Evolutionary conservation across 2,888 invertebrate genomes (phyloP).

Genomic region (Drosophila mulleri): DNA sequence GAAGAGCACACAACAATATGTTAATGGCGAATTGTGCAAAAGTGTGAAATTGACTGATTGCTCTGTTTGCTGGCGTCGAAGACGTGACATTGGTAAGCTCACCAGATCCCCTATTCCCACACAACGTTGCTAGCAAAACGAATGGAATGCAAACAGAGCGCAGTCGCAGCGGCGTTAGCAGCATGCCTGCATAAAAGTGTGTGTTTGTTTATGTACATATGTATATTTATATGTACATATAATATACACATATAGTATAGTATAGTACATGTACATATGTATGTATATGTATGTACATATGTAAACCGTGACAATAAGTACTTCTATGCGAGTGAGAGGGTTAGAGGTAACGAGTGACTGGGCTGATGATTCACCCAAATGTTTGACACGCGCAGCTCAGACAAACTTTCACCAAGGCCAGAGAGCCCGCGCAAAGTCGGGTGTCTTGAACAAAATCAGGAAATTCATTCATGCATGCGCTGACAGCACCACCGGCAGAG

Average conservation of each 20-base stretch:
- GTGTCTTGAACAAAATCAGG: conserved; percentile 26
- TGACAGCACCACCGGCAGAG: neutral
- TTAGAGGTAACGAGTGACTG: conserved; percentile 3
- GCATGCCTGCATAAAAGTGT: neutral
- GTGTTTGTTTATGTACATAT: too few species aligned
- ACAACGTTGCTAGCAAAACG: neutral
- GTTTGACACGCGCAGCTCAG: neutral
- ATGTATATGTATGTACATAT: neutral
- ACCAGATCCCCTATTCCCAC: neutral
- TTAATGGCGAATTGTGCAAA: conserved; percentile 30
- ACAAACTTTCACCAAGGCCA: conserved; percentile 53
- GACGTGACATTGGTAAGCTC: conserved; percentile 29
- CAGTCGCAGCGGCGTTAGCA: conserved; percentile 13
- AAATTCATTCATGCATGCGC: conserved; percentile 51
- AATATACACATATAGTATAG: too few species aligned
- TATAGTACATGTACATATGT: neutral
- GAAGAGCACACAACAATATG: conserved; percentile 21
- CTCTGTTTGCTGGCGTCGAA: neutral
- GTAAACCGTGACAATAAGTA: conserved; percentile 7
- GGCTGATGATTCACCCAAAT: conserved; percentile 51
- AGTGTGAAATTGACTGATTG: conserved; percentile 33
- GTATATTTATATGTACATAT: neutral
- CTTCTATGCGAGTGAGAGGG: neutral
- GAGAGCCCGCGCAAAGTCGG: neutral
- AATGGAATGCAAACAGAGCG: conserved; percentile 15